phyloP scores from a whole-genome alignment of 1,140 invertebrate genomes.

The Drosophila persimilis region DNA sequence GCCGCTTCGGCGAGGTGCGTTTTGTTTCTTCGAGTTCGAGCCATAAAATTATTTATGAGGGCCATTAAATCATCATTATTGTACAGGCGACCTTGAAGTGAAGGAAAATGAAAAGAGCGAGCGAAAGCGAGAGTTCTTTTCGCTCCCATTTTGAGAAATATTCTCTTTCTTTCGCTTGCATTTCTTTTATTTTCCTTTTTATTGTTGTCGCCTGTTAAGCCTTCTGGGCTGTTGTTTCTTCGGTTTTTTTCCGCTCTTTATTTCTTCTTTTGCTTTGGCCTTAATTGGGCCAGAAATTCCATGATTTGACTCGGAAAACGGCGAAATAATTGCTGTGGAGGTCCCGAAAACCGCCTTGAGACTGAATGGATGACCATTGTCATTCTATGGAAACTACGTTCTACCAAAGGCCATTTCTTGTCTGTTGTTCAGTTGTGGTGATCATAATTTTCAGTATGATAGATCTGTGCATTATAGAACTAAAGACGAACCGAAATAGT shows the following conservation, averaged over 20 bases:
- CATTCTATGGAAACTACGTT: background rate
- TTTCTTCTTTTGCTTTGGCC: conserved; percentile 24
- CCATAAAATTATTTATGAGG: conserved; percentile 80
- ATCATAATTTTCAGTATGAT: too few relatives aligned
- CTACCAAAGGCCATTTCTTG: too few relatives aligned
- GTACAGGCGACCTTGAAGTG: conserved; percentile 67
- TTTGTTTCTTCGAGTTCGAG: conserved; percentile 34
- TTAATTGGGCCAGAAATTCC: conserved; percentile 54
- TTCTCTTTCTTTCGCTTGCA: conserved; percentile 68
- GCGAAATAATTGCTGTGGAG: conserved; percentile 36
- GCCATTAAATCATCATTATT: conserved; percentile 82
- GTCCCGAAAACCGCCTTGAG: background rate
- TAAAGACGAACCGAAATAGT: too few relatives aligned
- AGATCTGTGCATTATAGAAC: too few relatives aligned
- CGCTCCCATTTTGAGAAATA: conserved; percentile 61
- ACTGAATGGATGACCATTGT: background rate
- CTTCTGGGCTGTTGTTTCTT: conserved; percentile 29
- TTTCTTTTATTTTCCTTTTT: conserved; percentile 71
- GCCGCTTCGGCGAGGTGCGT: conserved; percentile 8
- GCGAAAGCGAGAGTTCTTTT: conserved; percentile 19
- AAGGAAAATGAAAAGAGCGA: too few relatives aligned
- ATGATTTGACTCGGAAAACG: conserved; percentile 44
- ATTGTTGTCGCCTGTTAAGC: conserved; percentile 66
- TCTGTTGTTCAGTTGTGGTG: too few relatives aligned
- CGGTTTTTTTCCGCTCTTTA: conserved; percentile 7